A percentile compares a stretch with the other conserved stretches of the same genome.
Conservation (phyloP, 2,888 invertebrate genomes). For the Machimus atricapillus region DNA sequence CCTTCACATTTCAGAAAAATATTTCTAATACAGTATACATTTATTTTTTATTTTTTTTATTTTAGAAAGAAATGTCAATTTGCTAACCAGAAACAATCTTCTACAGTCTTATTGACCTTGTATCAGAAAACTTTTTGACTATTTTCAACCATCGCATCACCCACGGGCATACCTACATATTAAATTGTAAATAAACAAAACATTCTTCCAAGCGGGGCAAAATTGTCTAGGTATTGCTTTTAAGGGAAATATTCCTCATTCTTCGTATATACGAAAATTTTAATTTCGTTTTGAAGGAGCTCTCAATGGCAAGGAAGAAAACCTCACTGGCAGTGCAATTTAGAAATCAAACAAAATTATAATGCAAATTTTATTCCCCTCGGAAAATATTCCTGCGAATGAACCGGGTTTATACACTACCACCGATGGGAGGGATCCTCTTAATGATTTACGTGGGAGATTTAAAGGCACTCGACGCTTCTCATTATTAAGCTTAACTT, state of each 20-base stretch:
- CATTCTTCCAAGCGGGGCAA: not conserved
- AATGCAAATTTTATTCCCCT: not conserved
- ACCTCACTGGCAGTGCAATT: not conserved
- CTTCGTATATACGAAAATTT: not conserved
- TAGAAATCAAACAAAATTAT: not conserved
- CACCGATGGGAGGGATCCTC: not conserved
- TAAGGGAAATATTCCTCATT: not conserved
- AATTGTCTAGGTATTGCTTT: not conserved
- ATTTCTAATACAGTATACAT: not conserved
- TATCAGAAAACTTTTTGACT: not conserved
- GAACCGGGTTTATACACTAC: not conserved
- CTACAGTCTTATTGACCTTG: not conserved
- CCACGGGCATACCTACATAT: not conserved
- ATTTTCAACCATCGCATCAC: not conserved
- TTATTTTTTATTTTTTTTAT: not conserved
- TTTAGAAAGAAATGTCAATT: not conserved
- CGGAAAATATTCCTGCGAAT: not conserved
- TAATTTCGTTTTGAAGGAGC: not conserved
- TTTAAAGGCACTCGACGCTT: not conserved
- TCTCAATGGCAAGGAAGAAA: not conserved
- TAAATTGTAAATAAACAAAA: not conserved
- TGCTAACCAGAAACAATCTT: not conserved
- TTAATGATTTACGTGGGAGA: constrained; percentile 19
- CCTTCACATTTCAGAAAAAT: not conserved
- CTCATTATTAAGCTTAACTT: not conserved